Evolutionary conservation across 2,888 invertebrate species (phyloP), one percentile per base, ranked within the genome.

Genomic region (Pristionchus fissidentatus): DNA sequence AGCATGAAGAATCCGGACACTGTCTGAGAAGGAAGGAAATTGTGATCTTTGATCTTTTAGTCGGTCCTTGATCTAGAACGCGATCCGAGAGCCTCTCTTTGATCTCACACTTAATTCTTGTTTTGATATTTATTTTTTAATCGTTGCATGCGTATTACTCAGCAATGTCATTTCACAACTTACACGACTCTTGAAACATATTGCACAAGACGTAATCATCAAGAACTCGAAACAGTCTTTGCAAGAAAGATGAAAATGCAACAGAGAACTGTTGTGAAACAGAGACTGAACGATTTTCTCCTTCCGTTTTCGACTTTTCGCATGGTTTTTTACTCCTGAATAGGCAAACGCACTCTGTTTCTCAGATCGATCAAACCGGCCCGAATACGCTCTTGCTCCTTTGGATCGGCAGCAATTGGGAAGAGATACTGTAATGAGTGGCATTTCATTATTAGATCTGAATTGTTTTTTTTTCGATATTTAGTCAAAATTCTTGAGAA

Each of bases 1-100:
- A 97, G 94, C 97, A 99, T 98, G 95, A 98, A 96, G 95, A 98
- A 98, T 91, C 95, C 96, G 94, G 97, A 97, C 87, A 97, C 97
- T 89, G 89, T 87, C 89, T 89, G 82, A 41, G 19, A 10, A 35
- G n/a, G n/a, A n/a, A n/a, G 66, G 46, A 55, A 26, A 35, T 57
- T 80, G 38, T 80, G n/a, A n/a, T n/a, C n/a, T n/a, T n/a, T n/a
- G n/a, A n/a, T n/a, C n/a, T 78, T 46, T 55, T 46, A 22, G 8
- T 29, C 15, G 15, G 22, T 52, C 15, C 22, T 15, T 52, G 15
- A 52, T 52, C 15, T 19, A 52, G 15, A 19, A 52, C 15, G 15
- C 22, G 55, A 52, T 15, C 15, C 22, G 22, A 15, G 15, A 19
- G 22, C 15, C 22, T 52, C 22, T 52, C 55, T 19, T 52, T n/a